Conservation (phyloP, 2,113 vertebrate genomes). For the Trichomycterus rosablanca region DNA sequence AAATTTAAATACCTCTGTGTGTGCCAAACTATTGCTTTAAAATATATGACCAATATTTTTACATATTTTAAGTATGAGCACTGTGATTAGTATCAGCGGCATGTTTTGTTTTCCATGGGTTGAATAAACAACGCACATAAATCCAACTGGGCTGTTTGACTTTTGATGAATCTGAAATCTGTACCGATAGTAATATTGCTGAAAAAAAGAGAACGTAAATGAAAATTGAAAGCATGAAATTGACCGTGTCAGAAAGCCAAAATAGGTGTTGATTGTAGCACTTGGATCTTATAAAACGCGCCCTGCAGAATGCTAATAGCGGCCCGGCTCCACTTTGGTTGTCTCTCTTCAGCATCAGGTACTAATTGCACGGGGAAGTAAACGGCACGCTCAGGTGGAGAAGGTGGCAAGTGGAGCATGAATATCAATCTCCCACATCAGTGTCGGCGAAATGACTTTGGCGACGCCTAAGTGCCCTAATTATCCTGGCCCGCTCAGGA, state of each 20-base stretch:
- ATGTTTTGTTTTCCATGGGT: not conserved
- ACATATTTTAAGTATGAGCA: not conserved
- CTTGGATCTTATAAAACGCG: not conserved
- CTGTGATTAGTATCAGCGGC: not conserved
- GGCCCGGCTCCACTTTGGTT: slow-evolving; percentile 35
- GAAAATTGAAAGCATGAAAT: slow-evolving; percentile 15
- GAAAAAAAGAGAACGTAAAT: slow-evolving; percentile 5
- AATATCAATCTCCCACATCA: slow-evolving; percentile 73
- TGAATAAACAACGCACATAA: not conserved
- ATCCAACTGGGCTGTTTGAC: not conserved
- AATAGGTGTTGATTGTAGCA: slow-evolving; percentile 15
- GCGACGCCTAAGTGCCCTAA: slow-evolving; percentile 61
- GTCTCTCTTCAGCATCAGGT: slow-evolving; percentile 52
- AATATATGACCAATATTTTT: slow-evolving; percentile 6
- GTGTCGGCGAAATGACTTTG: slow-evolving; percentile 69
- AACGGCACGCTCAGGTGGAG: slow-evolving; percentile 62
- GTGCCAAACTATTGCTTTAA: slow-evolving; percentile 4
- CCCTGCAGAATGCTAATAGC: slow-evolving; percentile 26
- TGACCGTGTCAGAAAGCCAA: slow-evolving; percentile 20
- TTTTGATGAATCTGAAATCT: slow-evolving; percentile 7
- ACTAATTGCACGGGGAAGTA: slow-evolving; percentile 67
- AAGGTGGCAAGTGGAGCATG: slow-evolving; percentile 66
- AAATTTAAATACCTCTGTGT: slow-evolving; percentile 8
- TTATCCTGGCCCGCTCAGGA: slow-evolving; percentile 52
- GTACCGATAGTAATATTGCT: slow-evolving; percentile 13